Evolutionary conservation across 2,797 vertebrate species (phyloP), one percentile per base, ranked within the genome.

Genomic region (Chrosomus eos): DNA sequence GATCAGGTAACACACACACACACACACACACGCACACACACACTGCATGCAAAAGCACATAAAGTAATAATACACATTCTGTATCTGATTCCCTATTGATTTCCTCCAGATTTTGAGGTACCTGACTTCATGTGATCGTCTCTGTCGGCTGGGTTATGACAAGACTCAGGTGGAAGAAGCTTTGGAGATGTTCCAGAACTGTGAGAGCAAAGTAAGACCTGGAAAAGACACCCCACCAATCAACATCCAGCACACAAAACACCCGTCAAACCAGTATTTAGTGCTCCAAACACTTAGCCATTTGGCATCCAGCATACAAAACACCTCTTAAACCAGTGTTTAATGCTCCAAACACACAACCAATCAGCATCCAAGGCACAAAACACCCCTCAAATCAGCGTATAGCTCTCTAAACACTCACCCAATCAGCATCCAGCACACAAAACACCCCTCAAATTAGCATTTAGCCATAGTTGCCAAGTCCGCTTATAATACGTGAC

Each of bases 111-210:
- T 99, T 89, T 92, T 99, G 38, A 92, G 95, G 85, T 99, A 99
- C 90, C 93, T 99, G 84, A 89, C 91, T 23, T 94, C 97, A 77
- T 95, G 95, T 31, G 96, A 98, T 33, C 95, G 89, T 48, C 95
- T 99, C 88, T 95, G 97, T 92, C 93, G 92, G 83, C 93, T 96
- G 90, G 98, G 98, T 67, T 97, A 97, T 0, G 96, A 98, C 33
- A 96, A 97, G 89, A 93, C 91, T 1, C 96, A 97, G 89, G 97
- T 99, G 85, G 97, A 99, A 14, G 98, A 99, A 83, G 97, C 98
- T 88, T 93, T 99, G 95, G 98, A 99, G 90, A 98, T 99, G 96
- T 99, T 99, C 93, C 98, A 99, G 93, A 97, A 97, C 93, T 97
- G 97, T 0, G 98, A 99, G 89, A 97, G 93, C 88, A 97, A 99